A percentile compares a stretch with the other conserved stretches of the same genome.
Evolutionary conservation across 2,797 vertebrate genomes (phyloP).

Genomic region (Eulemur albifrons): DNA sequence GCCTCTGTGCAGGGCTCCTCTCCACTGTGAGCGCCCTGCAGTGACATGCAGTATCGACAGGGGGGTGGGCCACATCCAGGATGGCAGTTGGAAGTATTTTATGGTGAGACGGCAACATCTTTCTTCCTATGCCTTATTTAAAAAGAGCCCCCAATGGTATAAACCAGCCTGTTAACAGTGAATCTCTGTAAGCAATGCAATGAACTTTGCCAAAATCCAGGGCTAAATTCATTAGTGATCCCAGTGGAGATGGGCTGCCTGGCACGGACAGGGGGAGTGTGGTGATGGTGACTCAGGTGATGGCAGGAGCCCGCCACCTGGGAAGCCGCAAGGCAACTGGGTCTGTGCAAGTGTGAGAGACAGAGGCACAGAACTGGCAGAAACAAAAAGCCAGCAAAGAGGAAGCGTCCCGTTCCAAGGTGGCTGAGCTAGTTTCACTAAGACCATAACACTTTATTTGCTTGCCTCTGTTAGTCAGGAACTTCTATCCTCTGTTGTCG

Average conservation of each 20-base stretch:
- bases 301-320: neutral
- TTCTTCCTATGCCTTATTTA: neutral
- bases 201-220: neutral
- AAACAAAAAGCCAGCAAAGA: neutral
- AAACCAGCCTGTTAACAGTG: neutral
- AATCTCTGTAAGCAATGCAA: neutral
- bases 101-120: neutral
- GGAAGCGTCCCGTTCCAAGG: neutral
- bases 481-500: neutral
- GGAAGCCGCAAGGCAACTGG: neutral
- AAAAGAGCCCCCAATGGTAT: neutral
- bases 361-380: neutral
- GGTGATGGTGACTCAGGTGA: neutral
- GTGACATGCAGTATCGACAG: neutral
- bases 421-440: neutral
- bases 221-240: neutral
- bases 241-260: neutral
- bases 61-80: neutral
- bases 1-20: neutral
- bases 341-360: fast-evolving
- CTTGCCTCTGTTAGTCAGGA: neutral
- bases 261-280: neutral
- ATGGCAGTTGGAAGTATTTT: neutral
- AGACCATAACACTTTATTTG: neutral
- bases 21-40: neutral